Evolutionary conservation across 2,113 vertebrate genomes (phyloP), one percentile per base, ranked within the genome.

Genomic region (Nibea coibor): DNA sequence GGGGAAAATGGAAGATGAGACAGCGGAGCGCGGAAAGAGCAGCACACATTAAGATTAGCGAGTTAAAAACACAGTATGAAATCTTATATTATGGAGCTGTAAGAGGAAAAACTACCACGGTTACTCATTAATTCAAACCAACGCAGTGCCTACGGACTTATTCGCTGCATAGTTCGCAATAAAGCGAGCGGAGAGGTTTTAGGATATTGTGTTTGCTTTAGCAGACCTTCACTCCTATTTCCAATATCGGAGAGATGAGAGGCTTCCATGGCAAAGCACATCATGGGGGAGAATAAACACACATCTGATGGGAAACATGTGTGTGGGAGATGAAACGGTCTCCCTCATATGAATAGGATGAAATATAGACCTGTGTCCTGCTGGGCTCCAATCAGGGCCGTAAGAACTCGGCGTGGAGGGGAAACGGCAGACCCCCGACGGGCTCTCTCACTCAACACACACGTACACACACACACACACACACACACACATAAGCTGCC

Each of bases 251-350:
- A 57, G 88, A 93, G 90, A 94, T 92, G 93, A 93, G 90, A 93
- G 91, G 92, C 91, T 91, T 92, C 92, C 90, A 91, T 26, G 85
- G 85, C 80, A 78, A 65, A 82, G 88, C 88, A 91, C 93, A 91
- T 93, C 91, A 92, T 74, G 88, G 92, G 92, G 93, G 91, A 94
- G 92, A 92, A 93, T 92, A 93, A 95, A 95, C 93, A 93, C 88
- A 79, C 83, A 28, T 80, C 72, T 94, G 90, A 95, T 92, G 84
- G 85, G 90, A 88, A 94, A 89, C 94, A 95, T 91, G 87, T 94
- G 93, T 92, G 87, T 67, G 74, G 48, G 82, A 94, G 93, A 94
- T 95, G 94, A 95, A 94, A 93, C 93, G 57, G 80, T 81, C 85
- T 92, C 76, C 77, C 80, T 89, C 88, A 56, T 89, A 89, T 90